Evolutionary conservation across 2,888 invertebrate genomes (phyloP), one percentile per base, ranked within the genome.

Genomic region (Aquatica leii): DNA sequence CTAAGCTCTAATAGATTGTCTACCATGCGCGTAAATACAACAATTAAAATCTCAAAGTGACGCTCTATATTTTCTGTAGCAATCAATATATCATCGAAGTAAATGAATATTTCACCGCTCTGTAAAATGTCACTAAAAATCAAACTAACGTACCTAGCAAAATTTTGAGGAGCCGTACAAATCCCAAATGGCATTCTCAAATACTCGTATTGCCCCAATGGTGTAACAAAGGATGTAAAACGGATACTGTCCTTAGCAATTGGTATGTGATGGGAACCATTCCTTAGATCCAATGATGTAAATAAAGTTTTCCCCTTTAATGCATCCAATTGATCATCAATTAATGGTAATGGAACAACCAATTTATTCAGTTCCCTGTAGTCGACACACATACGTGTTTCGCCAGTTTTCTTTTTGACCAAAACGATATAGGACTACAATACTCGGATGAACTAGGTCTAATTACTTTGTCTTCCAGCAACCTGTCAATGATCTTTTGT

Each of bases 41-140:
- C 17, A 9, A 9, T 6, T 18, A 46, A 14, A 46, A 46, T 46
- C 8, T n/a, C 12, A 3, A 46, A 18, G 17, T 46, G 12, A 15
- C 9, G 15, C 17, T 6, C 8, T 18, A 46, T 18, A 6, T 14
- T 46, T 46, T 46, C 12, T 4, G 46, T 46, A 9, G 46, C 46
- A 15, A 46, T 46, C 17, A 46, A 46, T 46, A 46, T 15, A 12
- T 46, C 46, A 11, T 46, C 46, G 6, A 46, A 46, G 11, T 46
- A 46, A 15, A 46, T 46, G 9, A 46, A n/a, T 15, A 46, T 14
- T 46, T 46, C 18, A 4, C 17, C 17, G 9, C 8, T 8, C 6
- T 46, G 12, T 9, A 46, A 17, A 9, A 46, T 9, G 12, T 18
- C 18, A 15, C 18, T 46, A 46, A 46, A 46, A 17, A 46, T 46